These are phyloP conservation scores for Clanis bilineata DNA, from an alignment of 2,888 invertebrate species.

Conservation along the genomic window DNA sequence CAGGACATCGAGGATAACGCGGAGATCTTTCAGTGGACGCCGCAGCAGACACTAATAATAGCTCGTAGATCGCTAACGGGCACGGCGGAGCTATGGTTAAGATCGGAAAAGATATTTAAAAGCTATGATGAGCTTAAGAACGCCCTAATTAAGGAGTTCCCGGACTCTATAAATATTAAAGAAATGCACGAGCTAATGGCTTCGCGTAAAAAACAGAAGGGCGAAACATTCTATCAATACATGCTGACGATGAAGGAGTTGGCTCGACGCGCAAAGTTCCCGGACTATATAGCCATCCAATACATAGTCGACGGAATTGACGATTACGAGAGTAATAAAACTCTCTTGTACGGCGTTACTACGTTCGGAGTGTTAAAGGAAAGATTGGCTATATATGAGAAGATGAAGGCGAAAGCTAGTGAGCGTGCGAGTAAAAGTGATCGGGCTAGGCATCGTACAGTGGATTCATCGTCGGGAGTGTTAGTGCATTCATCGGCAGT, in stretches of 20 bases:
- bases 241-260: conserved; percentile 20
- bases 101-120: neutral
- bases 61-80: neutral
- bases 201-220: conserved; percentile 7
- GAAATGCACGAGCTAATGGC: conserved; percentile 22
- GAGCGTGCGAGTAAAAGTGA: conserved; percentile 3
- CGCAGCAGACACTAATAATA: neutral
- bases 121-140: neutral
- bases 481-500: neutral
- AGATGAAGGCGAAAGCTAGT: neutral
- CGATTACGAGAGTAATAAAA: too few species aligned
- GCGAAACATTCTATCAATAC: conserved; percentile 18
- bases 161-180: conserved; percentile 8
- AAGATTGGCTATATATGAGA: too few species aligned
- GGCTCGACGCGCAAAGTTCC: too few species aligned
- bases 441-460: too few species aligned
- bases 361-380: too few species aligned
- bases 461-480: neutral
- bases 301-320: neutral
- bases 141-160: conserved; percentile 13
- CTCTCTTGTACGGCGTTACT: too few species aligned
- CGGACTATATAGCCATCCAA: too few species aligned
- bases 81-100: conserved; percentile 4
- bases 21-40: conserved; percentile 9
- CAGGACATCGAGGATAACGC: conserved; percentile 11